Conservation (phyloP, 2,888 invertebrate genomes). For the Bombylius discolor region DNA sequence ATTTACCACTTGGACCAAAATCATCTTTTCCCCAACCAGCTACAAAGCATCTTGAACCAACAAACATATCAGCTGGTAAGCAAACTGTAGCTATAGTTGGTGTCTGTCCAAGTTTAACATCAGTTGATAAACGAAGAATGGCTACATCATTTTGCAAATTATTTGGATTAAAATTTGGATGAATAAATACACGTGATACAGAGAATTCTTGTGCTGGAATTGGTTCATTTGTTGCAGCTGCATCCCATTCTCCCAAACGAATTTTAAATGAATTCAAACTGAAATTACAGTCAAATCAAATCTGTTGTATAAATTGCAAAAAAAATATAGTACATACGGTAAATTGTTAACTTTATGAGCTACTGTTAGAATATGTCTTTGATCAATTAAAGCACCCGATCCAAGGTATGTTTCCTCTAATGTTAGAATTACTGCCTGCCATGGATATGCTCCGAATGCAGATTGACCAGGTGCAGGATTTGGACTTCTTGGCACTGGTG, state of each 20-base stretch:
- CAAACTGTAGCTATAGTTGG: constrained; percentile 50
- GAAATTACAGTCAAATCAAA: background rate
- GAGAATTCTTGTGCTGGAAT: constrained; percentile 50
- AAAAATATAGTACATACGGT: constrained; percentile 37
- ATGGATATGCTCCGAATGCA: constrained; percentile 56
- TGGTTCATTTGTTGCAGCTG: constrained; percentile 48
- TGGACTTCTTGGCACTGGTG: constrained; percentile 29
- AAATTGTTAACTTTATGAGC: constrained; percentile 54
- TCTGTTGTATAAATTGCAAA: too few species aligned
- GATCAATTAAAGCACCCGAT: constrained; percentile 56
- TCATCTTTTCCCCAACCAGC: constrained; percentile 83
- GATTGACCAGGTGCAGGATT: constrained; percentile 42
- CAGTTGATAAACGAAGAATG: constrained; percentile 51
- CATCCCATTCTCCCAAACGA: constrained; percentile 66
- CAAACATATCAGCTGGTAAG: constrained; percentile 37
- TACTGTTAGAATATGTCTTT: constrained; percentile 56
- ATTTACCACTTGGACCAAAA: constrained; percentile 40
- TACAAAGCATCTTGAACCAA: constrained; percentile 46
- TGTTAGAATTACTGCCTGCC: constrained; percentile 53
- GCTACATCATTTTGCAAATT: constrained; percentile 75
- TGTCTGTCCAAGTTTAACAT: constrained; percentile 43
- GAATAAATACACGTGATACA: constrained; percentile 45
- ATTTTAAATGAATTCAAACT: constrained; percentile 42
- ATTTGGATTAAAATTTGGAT: constrained; percentile 52
- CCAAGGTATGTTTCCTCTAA: constrained; percentile 52